Conservation (phyloP, 2,888 invertebrate genomes). For the Nephrotoma flavescens region DNA sequence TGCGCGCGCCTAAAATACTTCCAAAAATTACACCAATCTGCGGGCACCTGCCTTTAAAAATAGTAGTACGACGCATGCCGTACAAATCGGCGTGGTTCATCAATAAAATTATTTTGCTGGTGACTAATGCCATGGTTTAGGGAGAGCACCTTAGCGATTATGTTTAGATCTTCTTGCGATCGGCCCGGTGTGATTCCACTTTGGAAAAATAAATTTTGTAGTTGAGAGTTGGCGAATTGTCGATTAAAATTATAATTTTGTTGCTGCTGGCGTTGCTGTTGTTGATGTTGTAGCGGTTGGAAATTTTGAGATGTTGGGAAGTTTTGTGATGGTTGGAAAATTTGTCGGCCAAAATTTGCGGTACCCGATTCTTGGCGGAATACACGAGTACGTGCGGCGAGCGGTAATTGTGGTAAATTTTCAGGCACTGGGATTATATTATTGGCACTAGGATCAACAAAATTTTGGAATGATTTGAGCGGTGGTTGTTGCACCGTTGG, state of each 20-base stretch:
- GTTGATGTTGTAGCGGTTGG: constrained; percentile 38
- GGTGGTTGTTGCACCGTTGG: constrained; percentile 35
- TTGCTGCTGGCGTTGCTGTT: constrained; percentile 17
- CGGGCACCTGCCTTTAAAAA: background rate
- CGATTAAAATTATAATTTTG: constrained; percentile 13
- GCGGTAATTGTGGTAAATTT: constrained; percentile 30
- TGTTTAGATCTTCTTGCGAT: constrained; percentile 58
- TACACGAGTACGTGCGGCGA: constrained; percentile 21
- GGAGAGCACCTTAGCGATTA: constrained; percentile 67
- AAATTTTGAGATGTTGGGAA: background rate
- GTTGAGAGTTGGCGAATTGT: constrained; percentile 28
- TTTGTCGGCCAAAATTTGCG: constrained; percentile 39
- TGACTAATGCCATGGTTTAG: constrained; percentile 54
- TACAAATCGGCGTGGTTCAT: background rate
- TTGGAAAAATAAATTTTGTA: constrained; percentile 48
- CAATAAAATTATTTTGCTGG: background rate
- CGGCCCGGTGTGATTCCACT: constrained; percentile 45
- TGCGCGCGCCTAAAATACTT: background rate
- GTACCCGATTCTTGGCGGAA: constrained; percentile 35
- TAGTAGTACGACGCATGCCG: background rate
- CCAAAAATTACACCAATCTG: background rate
- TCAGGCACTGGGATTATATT: constrained; percentile 32
- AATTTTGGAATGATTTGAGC: constrained; percentile 21
- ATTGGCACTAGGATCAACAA: constrained; percentile 7
- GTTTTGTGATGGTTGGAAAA: constrained; percentile 17